These are phyloP conservation scores for Paratilapia polleni DNA, from an alignment of 2,113 vertebrate genomes.

Conservation along the genomic window DNA sequence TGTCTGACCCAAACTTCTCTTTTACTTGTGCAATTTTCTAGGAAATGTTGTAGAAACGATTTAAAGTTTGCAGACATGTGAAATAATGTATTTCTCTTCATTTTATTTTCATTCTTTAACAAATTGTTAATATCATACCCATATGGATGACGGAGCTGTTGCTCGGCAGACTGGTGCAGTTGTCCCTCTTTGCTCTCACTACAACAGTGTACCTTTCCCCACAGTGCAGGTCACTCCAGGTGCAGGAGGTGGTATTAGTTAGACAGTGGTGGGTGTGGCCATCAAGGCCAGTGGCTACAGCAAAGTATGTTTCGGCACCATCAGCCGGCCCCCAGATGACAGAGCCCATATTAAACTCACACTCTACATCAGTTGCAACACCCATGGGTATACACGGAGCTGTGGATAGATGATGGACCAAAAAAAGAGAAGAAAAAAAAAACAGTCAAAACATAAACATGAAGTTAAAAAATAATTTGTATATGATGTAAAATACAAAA, in stretches of 20 bases:
- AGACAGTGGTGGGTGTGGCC: constrained; percentile 50
- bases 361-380: constrained; percentile 38
- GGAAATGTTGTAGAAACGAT: neutral
- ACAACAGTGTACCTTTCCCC: constrained; percentile 70
- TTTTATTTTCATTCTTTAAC: neutral
- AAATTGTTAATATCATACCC: constrained; percentile 42
- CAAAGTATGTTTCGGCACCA: constrained; percentile 50
- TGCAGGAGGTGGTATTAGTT: constrained; percentile 66
- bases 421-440: neutral
- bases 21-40: neutral
- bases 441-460: neutral
- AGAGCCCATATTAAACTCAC: constrained; percentile 30
- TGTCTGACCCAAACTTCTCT: neutral
- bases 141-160: constrained; percentile 66
- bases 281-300: constrained; percentile 37
- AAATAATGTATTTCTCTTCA: neutral
- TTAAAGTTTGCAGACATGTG: neutral
- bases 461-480: neutral
- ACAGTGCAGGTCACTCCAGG: constrained; percentile 73
- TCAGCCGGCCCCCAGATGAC: constrained; percentile 60
- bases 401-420: neutral
- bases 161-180: constrained; percentile 67
- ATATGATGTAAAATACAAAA: neutral
- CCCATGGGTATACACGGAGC: constrained; percentile 53
- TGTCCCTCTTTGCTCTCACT: constrained; percentile 57